Evolutionary conservation across 2,797 vertebrate genomes (phyloP), one percentile per base, ranked within the genome.

Genomic region (Galago senegalensis): DNA sequence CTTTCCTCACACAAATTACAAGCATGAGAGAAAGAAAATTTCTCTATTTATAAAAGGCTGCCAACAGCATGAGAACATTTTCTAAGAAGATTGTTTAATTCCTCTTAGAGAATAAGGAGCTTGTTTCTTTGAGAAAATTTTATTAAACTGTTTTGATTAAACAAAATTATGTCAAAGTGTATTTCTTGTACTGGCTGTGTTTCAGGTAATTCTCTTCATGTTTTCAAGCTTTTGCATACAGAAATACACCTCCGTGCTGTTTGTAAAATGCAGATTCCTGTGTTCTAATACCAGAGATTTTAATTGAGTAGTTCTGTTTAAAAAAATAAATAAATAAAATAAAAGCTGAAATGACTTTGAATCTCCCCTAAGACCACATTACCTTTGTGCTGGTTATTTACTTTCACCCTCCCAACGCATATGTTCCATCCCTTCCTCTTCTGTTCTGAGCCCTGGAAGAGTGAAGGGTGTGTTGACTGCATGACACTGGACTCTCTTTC

Each of bases 101-200:
- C 16, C 13, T 63, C 49, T 56, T 27, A 60, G 16, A 7, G 21
- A 49, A 5, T 77, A n/a, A 49, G 27, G 2, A 61, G 1, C 2
- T 40, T 2, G 17, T 63, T 93, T 76, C 1, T 49, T 85, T 69
- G 31, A n/a, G 16, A 49, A 49, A 79, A 40, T 27, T 76, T 88
- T 81, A 69, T 87, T 93, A 46, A 92, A 79, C 23, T 23, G 7
- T 72, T 75, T 94, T 82, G 7, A 53, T 87, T 73, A 88, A 77
- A 72, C 69, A 84, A 77, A 77, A 3, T 87, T 58, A 63, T 49
- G 2, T 37, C 60, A 91, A 91, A 85, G 17, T 46, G 14, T 16
- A 61, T 3, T 53, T 87, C 14, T 73, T 92, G 43, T 75, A 7
- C 5, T 46, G 3, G 0, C 3, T 70, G 31, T 49, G 27, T 77